Conservation (phyloP, 2,888 invertebrate species). For the Noctua pronuba region DNA sequence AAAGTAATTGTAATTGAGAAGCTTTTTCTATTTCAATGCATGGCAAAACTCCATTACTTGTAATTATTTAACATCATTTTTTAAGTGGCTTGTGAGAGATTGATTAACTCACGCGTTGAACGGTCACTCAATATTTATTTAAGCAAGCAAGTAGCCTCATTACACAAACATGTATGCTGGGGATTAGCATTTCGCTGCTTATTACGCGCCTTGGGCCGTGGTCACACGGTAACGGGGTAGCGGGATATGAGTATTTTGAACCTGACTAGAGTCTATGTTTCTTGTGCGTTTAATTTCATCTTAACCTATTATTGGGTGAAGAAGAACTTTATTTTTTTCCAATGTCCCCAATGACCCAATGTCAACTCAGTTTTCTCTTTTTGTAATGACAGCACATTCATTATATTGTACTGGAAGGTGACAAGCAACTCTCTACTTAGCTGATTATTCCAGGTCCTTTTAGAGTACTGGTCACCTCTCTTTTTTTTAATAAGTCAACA, state of each 20-base stretch:
- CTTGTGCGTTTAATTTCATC: not conserved
- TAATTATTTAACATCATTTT: conserved; percentile 57
- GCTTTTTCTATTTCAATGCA: conserved; percentile 36
- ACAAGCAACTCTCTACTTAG: not conserved
- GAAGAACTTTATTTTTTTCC: not conserved
- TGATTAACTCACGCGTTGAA: conserved; percentile 63
- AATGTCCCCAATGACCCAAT: no score
- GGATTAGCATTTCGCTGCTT: conserved; percentile 70
- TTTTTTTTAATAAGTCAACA: not conserved
- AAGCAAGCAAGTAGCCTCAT: conserved; percentile 67
- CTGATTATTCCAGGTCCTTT: not conserved
- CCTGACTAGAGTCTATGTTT: not conserved
- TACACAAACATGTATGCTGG: conserved; percentile 69
- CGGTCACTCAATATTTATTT: conserved; percentile 71
- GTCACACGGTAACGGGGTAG: conserved; percentile 21
- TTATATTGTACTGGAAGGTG: not conserved
- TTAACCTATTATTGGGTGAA: not conserved
- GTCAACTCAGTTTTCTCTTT: not conserved
- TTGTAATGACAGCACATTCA: not conserved
- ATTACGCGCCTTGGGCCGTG: conserved; percentile 60
- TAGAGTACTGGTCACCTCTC: not conserved
- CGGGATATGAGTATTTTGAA: conserved; percentile 3
- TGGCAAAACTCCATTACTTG: conserved; percentile 41
- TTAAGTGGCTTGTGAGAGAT: conserved; percentile 57
- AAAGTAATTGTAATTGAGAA: conserved; percentile 46